Base-by-base conservation (phyloP, 2,113 vertebrate genomes). In the Pagrus major region DNA sequence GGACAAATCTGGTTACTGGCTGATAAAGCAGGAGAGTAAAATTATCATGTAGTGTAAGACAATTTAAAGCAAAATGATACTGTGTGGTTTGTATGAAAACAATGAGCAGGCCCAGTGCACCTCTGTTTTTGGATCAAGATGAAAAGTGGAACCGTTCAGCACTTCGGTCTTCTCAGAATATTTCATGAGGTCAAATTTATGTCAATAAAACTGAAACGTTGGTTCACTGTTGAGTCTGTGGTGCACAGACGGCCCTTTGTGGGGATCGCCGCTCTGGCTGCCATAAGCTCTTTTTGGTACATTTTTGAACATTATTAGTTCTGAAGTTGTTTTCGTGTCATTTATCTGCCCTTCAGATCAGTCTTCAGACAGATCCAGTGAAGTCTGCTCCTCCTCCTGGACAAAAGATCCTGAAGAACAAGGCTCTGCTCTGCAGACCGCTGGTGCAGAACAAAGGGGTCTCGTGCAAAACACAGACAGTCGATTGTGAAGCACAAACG, bases 401-500 rank as follows among this genome's bases (percentile, higher is more conserved):
- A 11, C 93, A 94, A 18, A 95, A 96, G 68, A 92, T 97, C 68
- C 95, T 99, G 42, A 99, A 99, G 94, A 99, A 99, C 93, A 99
- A 99, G 88, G 96, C 98, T 3, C 92, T 99, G 44, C 88, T 99
- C 44, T 99, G 98, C 80, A 96, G 96, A 56, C 98, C 98, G 3
- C 95, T 99, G 89, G 97, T 96, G 47, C 97, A 98, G 89, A 98
- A 97, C 82, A 99, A 99, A 93, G 98, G 97, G 52, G 95, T 97
- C 18, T 97, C 97, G 0, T 99, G 98, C 89, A 97, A 95, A 91
- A 96, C 96, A 63, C 96, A 98, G 86, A 97, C 95, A 0, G 96
- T 94, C 15, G 94, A 96, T 63, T 96, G 94, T 42, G 95, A 96
- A 82, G 95, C 95, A 59, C 98, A 99, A 93, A 99, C 98, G 82